Conservation (phyloP, 2,888 invertebrate species). For the Strigamia maritima region DNA sequence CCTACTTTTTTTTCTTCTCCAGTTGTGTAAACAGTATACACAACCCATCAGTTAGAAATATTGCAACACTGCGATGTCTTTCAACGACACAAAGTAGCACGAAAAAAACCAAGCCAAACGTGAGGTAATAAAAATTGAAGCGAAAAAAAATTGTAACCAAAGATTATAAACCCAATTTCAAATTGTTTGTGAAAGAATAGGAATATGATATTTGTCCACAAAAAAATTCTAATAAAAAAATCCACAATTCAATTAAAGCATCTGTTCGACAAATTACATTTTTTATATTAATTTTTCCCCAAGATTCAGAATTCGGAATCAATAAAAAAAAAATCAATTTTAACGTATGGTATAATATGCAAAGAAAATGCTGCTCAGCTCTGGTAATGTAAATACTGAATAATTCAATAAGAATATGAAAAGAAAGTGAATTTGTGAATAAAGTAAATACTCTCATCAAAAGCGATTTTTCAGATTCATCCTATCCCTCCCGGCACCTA, state of each 20-base stretch:
- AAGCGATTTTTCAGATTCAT: background rate
- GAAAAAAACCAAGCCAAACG: background rate
- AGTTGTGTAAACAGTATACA: background rate
- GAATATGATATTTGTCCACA: background rate
- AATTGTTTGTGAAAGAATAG: background rate
- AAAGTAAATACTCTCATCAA: slow-evolving; percentile 10
- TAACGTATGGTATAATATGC: background rate
- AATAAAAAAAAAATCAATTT: background rate
- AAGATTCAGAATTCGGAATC: background rate
- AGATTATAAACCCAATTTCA: background rate
- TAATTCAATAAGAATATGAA: slow-evolving; percentile 6
- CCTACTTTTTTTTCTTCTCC: background rate
- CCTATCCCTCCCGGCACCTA: background rate
- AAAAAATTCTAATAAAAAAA: background rate
- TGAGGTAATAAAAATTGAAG: background rate
- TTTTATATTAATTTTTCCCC: background rate
- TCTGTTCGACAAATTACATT: background rate
- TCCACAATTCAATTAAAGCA: slow-evolving; percentile 1
- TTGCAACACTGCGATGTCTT: background rate
- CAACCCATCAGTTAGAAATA: slow-evolving; percentile 12
- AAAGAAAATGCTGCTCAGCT: background rate
- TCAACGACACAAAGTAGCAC: background rate
- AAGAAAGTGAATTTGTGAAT: slow-evolving; percentile 3
- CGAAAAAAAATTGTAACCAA: background rate
- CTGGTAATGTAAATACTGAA: background rate